A percentile compares a stretch with the other conserved stretches of the same genome.
Evolutionary conservation across 2,797 vertebrate species (phyloP).

Genomic region (Capromys pilorides): DNA sequence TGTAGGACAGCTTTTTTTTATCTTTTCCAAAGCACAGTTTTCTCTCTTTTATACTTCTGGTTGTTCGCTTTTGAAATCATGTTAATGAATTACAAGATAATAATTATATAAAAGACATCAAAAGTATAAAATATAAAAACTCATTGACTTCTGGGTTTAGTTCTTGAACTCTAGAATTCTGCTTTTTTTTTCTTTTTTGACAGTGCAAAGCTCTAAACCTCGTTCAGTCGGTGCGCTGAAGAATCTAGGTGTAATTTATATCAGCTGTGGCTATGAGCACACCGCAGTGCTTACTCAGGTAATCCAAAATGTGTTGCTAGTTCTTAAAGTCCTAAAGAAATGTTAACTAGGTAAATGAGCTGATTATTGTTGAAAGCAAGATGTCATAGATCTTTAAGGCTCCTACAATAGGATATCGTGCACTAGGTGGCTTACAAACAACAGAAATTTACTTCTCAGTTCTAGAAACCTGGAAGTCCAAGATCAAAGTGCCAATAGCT

Average conservation of each 20-base stretch:
- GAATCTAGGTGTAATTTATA: constrained; percentile 93
- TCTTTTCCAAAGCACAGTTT: background rate
- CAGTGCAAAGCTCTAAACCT: constrained; percentile 92
- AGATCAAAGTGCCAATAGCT: background rate
- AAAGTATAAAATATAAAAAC: background rate
- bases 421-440: background rate
- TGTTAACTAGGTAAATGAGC: background rate
- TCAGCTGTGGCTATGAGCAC: constrained; percentile 96
- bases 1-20: background rate
- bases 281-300: constrained; percentile 98
- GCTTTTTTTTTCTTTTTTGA: constrained; percentile 74
- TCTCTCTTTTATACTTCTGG: constrained; percentile 26
- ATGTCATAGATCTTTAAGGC: background rate
- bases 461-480: background rate
- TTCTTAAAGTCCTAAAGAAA: background rate
- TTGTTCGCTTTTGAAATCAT: constrained; percentile 31
- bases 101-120: background rate
- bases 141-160: background rate
- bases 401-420: background rate
- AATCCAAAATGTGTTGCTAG: constrained; percentile 50
- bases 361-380: constrained; percentile 12
- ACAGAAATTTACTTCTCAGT: background rate
- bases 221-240: constrained; percentile 89
- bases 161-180: constrained; percentile 6
- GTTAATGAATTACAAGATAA: background rate